phyloP scores from a whole-genome alignment of 2,888 invertebrate genomes.

The Idaea biselata region DNA sequence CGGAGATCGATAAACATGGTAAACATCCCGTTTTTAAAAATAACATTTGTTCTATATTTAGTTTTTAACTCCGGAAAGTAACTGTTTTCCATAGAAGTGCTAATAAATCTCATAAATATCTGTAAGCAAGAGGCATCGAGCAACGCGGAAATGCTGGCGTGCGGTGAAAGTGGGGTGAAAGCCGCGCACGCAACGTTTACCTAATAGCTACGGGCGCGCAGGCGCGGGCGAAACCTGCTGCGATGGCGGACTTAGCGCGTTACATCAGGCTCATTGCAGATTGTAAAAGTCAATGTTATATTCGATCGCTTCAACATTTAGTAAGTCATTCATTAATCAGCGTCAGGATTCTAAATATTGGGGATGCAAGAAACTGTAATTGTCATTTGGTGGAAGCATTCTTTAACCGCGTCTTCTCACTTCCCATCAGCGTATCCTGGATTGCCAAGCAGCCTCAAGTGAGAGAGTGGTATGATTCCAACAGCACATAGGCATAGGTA shows the following conservation, averaged over 20 bases:
- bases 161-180: slow-evolving; percentile 77
- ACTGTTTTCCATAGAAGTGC: slow-evolving; percentile 17
- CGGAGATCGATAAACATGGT: too few species aligned
- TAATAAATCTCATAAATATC: slow-evolving; percentile 40
- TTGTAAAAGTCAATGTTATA: slow-evolving; percentile 79
- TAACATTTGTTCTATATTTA: not conserved
- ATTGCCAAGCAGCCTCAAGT: too few species aligned
- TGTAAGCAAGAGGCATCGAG: slow-evolving; percentile 39
- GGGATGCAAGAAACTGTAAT: too few species aligned
- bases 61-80: not conserved
- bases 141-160: slow-evolving; percentile 62
- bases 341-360: slow-evolving; percentile 7
- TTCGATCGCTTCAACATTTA: slow-evolving; percentile 44
- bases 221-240: slow-evolving; percentile 17
- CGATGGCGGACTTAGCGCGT: slow-evolving; percentile 36
- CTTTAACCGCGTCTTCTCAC: too few species aligned
- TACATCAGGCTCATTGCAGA: slow-evolving; percentile 58
- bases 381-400: too few species aligned
- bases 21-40: not conserved
- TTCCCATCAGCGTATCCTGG: too few species aligned
- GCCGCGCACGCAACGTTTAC: slow-evolving; percentile 74
- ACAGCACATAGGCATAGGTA: too few species aligned
- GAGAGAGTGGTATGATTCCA: too few species aligned
- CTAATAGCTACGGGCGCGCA: slow-evolving; percentile 52
- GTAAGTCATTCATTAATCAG: not conserved